Percentiles rank a stretch among this genome's conserved stretches.
Conservation (phyloP, 1,140 invertebrate species). For the Penaeus vannamei region DNA sequence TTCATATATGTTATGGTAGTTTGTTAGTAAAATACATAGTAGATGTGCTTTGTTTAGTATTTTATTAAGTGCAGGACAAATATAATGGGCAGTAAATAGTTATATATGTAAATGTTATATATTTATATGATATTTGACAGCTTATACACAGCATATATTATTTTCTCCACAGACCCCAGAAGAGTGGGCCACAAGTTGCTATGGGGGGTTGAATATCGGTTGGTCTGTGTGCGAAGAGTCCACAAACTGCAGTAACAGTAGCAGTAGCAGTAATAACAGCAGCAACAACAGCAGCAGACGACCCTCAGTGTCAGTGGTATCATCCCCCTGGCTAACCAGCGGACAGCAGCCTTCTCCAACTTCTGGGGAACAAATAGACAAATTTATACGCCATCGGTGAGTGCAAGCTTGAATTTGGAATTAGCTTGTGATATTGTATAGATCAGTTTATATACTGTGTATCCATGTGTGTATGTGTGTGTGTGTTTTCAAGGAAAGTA, state of each 20-base stretch:
- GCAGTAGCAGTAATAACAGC: slow-evolving; percentile 56
- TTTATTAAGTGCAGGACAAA: neutral
- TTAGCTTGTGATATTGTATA: neutral
- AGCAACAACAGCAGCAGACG: slow-evolving; percentile 57
- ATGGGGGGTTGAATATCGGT: slow-evolving; percentile 40
- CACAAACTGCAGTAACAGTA: slow-evolving; percentile 41
- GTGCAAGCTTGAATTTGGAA: neutral
- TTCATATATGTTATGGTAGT: too few relatives aligned
- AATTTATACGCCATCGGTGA: slow-evolving; percentile 57
- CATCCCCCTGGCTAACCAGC: slow-evolving; percentile 44
- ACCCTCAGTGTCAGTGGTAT: slow-evolving; percentile 55
- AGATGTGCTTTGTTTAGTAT: neutral
- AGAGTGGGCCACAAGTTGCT: slow-evolving; percentile 60
- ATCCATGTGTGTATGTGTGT: too few relatives aligned
- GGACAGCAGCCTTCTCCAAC: slow-evolving; percentile 44
- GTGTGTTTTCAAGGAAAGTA: too few relatives aligned
- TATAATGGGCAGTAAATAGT: too few relatives aligned
- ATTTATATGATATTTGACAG: neutral
- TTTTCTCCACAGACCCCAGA: slow-evolving; percentile 48
- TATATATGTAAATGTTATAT: neutral
- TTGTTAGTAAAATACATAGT: too few relatives aligned
- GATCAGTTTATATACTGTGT: too few relatives aligned
- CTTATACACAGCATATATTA: neutral
- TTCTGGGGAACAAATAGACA: slow-evolving; percentile 59
- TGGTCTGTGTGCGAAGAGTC: slow-evolving; percentile 53